A percentile compares a stretch with the other conserved stretches of the same genome.
Evolutionary conservation across 1,140 invertebrate genomes (phyloP).

Genomic region (Maconellicoccus hirsutus): DNA sequence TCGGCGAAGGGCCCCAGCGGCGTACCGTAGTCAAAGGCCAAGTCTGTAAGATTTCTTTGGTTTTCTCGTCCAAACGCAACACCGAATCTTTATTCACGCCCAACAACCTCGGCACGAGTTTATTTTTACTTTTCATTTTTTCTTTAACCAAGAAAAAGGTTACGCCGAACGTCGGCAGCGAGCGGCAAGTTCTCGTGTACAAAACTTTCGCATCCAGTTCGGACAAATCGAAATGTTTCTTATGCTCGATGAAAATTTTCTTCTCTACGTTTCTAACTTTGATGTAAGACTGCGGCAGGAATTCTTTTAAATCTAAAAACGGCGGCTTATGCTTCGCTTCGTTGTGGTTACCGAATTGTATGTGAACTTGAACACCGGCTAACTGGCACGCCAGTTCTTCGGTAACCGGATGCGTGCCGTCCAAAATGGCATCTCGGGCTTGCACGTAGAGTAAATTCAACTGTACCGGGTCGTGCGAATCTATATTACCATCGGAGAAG

Average conservation of each 20-base stretch:
- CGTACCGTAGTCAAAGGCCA: slow-evolving; percentile 94
- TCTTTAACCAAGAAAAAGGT: slow-evolving; percentile 99
- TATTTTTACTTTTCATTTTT: slow-evolving; percentile 94
- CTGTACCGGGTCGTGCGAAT: slow-evolving; percentile 93
- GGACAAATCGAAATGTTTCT: slow-evolving; percentile 58
- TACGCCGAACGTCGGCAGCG: slow-evolving; percentile 92
- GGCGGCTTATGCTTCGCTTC: slow-evolving; percentile 87
- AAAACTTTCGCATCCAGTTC: slow-evolving; percentile 92
- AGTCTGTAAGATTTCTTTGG: slow-evolving; percentile 86
- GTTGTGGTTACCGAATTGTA: slow-evolving; percentile 91
- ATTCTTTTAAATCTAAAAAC: slow-evolving; percentile 83
- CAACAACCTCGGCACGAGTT: slow-evolving; percentile 87
- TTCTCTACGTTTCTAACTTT: slow-evolving; percentile 93
- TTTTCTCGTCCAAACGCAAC: slow-evolving; percentile 88
- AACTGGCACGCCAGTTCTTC: slow-evolving; percentile 91
- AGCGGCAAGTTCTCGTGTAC: slow-evolving; percentile 87
- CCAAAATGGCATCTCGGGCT: slow-evolving; percentile 88
- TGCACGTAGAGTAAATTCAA: slow-evolving; percentile 91
- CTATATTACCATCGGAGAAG: slow-evolving; percentile 97
- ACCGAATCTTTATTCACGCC: slow-evolving; percentile 97
- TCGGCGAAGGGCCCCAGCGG: slow-evolving; percentile 93
- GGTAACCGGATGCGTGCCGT: slow-evolving; percentile 94
- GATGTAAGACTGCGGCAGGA: slow-evolving; percentile 86
- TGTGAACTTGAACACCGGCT: slow-evolving; percentile 93
- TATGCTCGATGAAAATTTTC: slow-evolving; percentile 85